These are phyloP conservation scores for Trogon melanurus DNA, from an alignment of 2,113 vertebrate genomes.

Conservation along the genomic window DNA sequence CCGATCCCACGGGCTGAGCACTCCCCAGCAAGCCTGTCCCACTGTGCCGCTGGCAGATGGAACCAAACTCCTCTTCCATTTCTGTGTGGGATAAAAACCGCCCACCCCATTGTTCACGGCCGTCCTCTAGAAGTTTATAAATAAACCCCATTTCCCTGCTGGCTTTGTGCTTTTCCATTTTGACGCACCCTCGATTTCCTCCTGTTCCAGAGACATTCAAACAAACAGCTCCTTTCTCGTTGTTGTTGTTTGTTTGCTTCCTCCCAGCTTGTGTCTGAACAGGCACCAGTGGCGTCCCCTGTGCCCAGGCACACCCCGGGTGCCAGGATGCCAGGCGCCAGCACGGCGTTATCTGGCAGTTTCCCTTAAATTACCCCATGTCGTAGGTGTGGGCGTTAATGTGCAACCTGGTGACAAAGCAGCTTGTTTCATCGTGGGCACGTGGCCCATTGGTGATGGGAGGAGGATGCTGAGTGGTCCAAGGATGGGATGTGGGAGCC, in stretches of 20 bases:
- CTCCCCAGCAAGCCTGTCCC: neutral
- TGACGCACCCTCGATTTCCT: conserved; percentile 48
- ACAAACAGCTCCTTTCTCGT: neutral
- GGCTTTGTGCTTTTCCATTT: conserved; percentile 54
- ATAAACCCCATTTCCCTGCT: conserved; percentile 30
- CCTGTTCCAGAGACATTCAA: neutral
- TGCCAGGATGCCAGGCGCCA: neutral
- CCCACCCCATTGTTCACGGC: conserved; percentile 16
- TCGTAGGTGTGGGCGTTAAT: neutral
- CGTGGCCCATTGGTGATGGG: fast-evolving
- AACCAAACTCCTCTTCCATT: neutral
- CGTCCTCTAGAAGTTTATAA: conserved; percentile 29
- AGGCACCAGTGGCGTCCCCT: neutral
- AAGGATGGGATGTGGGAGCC: neutral
- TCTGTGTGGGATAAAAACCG: neutral
- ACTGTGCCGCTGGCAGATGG: fast-evolving
- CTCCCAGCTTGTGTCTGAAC: neutral
- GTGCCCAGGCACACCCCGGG: neutral
- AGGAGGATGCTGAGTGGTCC: neutral
- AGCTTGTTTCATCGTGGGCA: fast-evolving
- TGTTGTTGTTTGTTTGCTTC: neutral
- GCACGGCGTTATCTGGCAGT: neutral
- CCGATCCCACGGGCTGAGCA: fast-evolving
- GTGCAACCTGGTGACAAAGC: neutral
- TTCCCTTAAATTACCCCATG: neutral